Percentiles rank a stretch among this genome's conserved stretches.
Conservation (phyloP, 2,113 vertebrate genomes). For the Xenopus laevis region DNA sequence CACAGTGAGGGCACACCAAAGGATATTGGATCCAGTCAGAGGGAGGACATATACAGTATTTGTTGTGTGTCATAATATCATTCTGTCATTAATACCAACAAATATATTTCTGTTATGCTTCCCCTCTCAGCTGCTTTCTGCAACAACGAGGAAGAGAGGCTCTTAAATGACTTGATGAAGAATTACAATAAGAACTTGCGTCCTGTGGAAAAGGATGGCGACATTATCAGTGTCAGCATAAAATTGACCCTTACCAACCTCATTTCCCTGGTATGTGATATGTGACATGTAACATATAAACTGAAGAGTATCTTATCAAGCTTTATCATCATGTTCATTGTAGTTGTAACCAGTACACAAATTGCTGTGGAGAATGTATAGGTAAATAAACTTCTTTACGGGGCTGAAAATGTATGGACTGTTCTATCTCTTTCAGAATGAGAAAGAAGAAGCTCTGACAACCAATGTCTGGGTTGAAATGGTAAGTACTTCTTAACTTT, state of each 20-base stretch:
- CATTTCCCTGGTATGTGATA: slow-evolving; percentile 81
- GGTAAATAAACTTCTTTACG: too few relatives aligned
- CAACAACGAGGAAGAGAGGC: slow-evolving; percentile 80
- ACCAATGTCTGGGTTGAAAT: slow-evolving; percentile 95
- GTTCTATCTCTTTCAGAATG: slow-evolving; percentile 67
- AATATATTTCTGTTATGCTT: not conserved
- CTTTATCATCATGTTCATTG: too few relatives aligned
- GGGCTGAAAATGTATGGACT: too few relatives aligned
- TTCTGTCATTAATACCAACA: too few relatives aligned
- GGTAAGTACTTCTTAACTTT: slow-evolving; percentile 65
- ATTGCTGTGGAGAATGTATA: too few relatives aligned
- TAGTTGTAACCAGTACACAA: too few relatives aligned
- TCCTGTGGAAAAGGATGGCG: slow-evolving; percentile 61
- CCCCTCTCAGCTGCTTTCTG: slow-evolving; percentile 51
- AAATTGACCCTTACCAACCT: slow-evolving; percentile 96
- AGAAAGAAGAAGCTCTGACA: slow-evolving; percentile 85
- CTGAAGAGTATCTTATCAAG: too few relatives aligned
- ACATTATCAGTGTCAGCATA: slow-evolving; percentile 78
- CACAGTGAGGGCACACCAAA: too few relatives aligned
- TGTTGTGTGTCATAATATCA: too few relatives aligned
- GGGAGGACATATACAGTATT: too few relatives aligned
- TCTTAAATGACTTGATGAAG: slow-evolving; percentile 81
- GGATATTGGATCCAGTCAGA: too few relatives aligned
- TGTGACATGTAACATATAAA: too few relatives aligned
- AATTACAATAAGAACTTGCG: slow-evolving; percentile 78